These are phyloP conservation scores for Alviniconcha marisindica DNA, from an alignment of 1,140 invertebrate species.

Conservation along the genomic window DNA sequence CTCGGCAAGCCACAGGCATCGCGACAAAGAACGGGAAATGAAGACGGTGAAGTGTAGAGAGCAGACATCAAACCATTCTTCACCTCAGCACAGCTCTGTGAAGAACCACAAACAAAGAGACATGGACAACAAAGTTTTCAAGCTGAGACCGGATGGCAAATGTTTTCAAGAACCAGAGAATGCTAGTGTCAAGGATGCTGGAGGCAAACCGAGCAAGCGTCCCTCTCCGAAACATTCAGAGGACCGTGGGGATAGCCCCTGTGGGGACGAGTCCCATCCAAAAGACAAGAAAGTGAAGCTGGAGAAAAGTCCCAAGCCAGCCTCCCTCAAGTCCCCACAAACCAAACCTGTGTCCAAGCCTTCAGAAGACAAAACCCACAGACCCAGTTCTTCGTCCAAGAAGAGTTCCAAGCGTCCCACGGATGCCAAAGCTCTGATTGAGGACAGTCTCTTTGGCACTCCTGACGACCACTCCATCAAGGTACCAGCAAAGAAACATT, in stretches of 20 bases:
- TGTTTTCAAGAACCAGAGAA: constrained; percentile 17
- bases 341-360: neutral
- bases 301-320: neutral
- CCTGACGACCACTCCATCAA: neutral
- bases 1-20: neutral
- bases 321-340: neutral
- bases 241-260: too few relatives aligned
- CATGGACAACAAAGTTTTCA: constrained; percentile 26
- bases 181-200: too few relatives aligned
- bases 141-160: constrained; percentile 15
- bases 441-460: neutral
- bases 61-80: neutral
- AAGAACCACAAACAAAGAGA: neutral
- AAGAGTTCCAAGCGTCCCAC: neutral
- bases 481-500: constrained; percentile 3
- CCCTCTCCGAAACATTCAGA: too few relatives aligned
- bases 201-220: too few relatives aligned
- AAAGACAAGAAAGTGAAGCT: too few relatives aligned
- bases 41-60: neutral
- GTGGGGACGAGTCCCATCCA: too few relatives aligned
- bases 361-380: neutral
- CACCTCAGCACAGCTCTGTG: neutral
- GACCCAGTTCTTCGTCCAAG: neutral
- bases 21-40: neutral
- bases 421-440: constrained; percentile 7